Conservation (phyloP, 2,113 vertebrate species). For the Electrona antarctica region DNA sequence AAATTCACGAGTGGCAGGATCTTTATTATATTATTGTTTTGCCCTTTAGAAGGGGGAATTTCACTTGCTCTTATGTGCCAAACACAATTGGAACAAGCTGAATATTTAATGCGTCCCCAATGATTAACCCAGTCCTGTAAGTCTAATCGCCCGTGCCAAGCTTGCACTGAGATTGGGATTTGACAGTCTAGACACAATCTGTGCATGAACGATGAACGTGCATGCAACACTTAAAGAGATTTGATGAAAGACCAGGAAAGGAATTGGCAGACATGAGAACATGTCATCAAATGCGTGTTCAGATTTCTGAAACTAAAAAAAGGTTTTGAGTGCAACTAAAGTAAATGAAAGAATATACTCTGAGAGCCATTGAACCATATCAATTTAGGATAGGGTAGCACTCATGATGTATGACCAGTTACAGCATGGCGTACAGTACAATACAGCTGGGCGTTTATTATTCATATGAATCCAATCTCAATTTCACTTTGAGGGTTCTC, state of each 20-base stretch:
- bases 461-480: slow-evolving; percentile 72
- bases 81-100: slow-evolving; percentile 62
- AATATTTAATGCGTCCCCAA: slow-evolving; percentile 49
- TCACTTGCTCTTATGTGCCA: slow-evolving; percentile 48
- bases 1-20: slow-evolving; percentile 45
- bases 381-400: slow-evolving; percentile 25
- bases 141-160: slow-evolving; percentile 37
- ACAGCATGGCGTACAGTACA: slow-evolving; percentile 49
- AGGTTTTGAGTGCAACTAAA: neutral
- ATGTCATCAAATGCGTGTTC: slow-evolving; percentile 5
- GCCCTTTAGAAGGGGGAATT: slow-evolving; percentile 49
- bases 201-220: neutral
- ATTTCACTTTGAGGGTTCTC: slow-evolving; percentile 75
- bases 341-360: neutral
- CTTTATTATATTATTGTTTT: slow-evolving; percentile 17
- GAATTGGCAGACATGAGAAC: neutral
- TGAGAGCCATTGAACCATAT: slow-evolving; percentile 29
- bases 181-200: slow-evolving; percentile 65
- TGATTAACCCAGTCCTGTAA: slow-evolving; percentile 16
- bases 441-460: slow-evolving; percentile 62
- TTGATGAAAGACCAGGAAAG: slow-evolving; percentile 9
- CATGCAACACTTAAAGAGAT: neutral
- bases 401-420: slow-evolving; percentile 43
- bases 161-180: slow-evolving; percentile 52
- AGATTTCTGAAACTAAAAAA: slow-evolving; percentile 13